Percentiles rank a stretch among this genome's conserved stretches.
phyloP scores from a whole-genome alignment of 2,113 vertebrate genomes.

The Copsychus sechellarum region DNA sequence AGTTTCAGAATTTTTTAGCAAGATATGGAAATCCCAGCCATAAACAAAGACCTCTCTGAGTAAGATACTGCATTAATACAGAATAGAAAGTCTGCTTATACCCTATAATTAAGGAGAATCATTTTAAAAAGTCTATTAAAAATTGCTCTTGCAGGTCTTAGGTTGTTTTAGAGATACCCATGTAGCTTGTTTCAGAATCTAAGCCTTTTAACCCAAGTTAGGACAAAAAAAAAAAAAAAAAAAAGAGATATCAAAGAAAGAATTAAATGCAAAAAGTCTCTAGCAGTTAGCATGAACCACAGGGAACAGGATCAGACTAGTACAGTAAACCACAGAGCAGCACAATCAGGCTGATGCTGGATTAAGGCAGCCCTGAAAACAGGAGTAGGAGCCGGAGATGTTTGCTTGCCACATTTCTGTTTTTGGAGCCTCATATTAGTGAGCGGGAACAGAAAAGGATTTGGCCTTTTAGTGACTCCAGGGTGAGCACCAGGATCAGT shows the following conservation, averaged over 20 bases:
- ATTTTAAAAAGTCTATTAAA: background rate
- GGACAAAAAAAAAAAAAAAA: conserved; percentile 8
- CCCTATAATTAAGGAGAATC: background rate
- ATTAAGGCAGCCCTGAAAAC: background rate
- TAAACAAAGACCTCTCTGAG: background rate
- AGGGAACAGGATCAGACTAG: background rate
- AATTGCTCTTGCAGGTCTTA: background rate
- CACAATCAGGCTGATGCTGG: background rate
- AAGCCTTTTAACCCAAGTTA: background rate
- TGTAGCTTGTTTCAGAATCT: background rate
- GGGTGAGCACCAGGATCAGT: background rate
- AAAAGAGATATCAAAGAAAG: background rate
- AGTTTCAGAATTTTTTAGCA: background rate
- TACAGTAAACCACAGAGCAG: background rate
- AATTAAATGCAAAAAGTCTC: background rate
- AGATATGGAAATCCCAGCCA: background rate
- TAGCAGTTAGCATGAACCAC: background rate
- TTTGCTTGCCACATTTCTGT: background rate
- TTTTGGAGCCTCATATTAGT: background rate
- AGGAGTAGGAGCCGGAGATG: background rate
- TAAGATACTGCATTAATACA: background rate
- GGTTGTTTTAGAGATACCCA: background rate
- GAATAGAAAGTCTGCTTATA: background rate
- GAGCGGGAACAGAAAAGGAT: background rate
- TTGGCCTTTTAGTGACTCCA: background rate